Conservation (phyloP, 2,888 invertebrate species). For the Hololepta plana region DNA sequence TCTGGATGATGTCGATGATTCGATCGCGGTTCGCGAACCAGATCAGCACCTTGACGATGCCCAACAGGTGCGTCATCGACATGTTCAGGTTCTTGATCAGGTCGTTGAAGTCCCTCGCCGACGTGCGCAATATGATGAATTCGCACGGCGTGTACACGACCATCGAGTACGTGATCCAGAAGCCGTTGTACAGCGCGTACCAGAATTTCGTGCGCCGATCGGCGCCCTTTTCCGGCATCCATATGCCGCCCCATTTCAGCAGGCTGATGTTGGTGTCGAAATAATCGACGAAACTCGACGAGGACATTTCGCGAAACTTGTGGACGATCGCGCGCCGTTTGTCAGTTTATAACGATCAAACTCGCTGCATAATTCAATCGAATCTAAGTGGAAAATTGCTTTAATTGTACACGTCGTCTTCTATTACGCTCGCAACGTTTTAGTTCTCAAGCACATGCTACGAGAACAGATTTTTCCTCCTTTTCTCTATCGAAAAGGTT, state of each 20-base stretch:
- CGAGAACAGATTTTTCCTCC: no score
- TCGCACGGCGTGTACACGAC: constrained; percentile 12
- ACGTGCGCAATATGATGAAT: constrained; percentile 9
- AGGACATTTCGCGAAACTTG: no score
- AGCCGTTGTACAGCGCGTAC: constrained; percentile 8
- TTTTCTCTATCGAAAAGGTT: no score
- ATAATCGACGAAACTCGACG: no score
- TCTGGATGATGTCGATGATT: constrained; percentile 11
- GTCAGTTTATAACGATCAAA: no score
- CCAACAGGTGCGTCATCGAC: constrained; percentile 12
- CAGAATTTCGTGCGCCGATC: constrained; percentile 1
- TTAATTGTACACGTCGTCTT: no score
- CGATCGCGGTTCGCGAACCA: constrained; percentile 12
- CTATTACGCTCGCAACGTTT: no score
- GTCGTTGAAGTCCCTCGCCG: constrained; percentile 9
- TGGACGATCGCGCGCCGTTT: no score
- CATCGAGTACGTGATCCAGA: constrained; percentile 10
- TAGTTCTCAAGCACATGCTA: no score
- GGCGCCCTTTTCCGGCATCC: constrained; percentile 10
- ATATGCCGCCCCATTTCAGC: constrained; percentile 12
- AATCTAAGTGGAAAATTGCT: no score
- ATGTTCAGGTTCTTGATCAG: constrained; percentile 14
- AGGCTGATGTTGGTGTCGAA: constrained; percentile 12
- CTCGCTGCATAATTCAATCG: no score
- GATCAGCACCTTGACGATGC: constrained; percentile 11